Evolutionary conservation across 1,140 invertebrate genomes (phyloP), one percentile per base, ranked within the genome.

Genomic region (Diorhabda sublineata): DNA sequence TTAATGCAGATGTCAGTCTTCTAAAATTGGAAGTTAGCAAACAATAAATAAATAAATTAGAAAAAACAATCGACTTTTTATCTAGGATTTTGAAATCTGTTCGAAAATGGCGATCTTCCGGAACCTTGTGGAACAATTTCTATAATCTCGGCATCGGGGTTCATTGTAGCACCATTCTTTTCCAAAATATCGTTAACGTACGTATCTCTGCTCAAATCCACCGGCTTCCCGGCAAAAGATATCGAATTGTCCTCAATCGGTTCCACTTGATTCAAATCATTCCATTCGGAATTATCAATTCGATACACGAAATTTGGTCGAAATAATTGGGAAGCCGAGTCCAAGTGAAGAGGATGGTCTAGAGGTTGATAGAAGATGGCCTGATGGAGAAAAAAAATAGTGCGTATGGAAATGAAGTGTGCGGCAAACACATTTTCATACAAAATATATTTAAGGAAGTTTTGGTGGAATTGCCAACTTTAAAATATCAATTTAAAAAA

Each of bases 101-200:
- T 42, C 58, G 6, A 41, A 3, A 43, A 41, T 5, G 26, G 59
- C 9, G 3, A 8, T 8, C 3, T 9, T 41, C 8, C 42, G 9
- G 26, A 43, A 61, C 11, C 26, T 61, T 8, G 8, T 8, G 26
- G 26, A 8, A 42, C 9, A 42, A 9, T 43, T 7, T 61, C 26
- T 5, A 61, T 42, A 42, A 61, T 6, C 26, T 77, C 75, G 0
- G 75, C 75, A 71, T 77, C 73, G 3, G 74, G 73, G 71, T 77
- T 71, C 4, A 57, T 70, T 45, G 73, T 68, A 3, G 64, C 73
- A 7, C 71, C 70, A 45, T 69, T 45, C 59, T 74, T 61, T 6
- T 71, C 71, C 67, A 74, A 52, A 42, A 77, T 52, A 44, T 75
- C 65, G 52, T 77, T 77, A 9, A 77, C 75, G 45, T 72, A 75